These are phyloP conservation scores for Tetraodon nigroviridis DNA, from an alignment of 2,113 vertebrate species.

Conservation along the genomic window DNA sequence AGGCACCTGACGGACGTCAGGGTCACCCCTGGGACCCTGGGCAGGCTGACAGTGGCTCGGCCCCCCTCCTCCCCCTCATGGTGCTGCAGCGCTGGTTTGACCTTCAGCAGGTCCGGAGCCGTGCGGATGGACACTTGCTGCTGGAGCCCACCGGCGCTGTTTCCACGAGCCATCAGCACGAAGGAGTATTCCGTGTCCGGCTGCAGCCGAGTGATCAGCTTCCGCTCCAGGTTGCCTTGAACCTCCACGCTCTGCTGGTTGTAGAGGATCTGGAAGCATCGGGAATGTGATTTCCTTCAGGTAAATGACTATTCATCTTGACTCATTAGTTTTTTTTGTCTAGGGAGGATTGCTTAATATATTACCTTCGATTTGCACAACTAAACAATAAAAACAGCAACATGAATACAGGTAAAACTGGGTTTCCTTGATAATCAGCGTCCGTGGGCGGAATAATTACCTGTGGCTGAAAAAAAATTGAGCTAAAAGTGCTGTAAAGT, in stretches of 20 bases:
- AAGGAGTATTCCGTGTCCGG: conserved; percentile 97
- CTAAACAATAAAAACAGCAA: too few species aligned
- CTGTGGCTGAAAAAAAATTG: too few species aligned
- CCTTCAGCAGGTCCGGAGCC: conserved; percentile 87
- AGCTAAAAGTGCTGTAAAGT: too few species aligned
- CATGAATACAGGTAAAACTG: too few species aligned
- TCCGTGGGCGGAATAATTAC: too few species aligned
- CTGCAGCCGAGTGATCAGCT: conserved; percentile 89
- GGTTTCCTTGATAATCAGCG: too few species aligned
- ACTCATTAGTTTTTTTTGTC: too few species aligned
- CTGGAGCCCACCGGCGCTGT: conserved; percentile 93
- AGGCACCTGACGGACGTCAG: conserved; percentile 80
- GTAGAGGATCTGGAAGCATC: conserved; percentile 85
- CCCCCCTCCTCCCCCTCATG: conserved; percentile 74
- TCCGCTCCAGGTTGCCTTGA: conserved; percentile 88
- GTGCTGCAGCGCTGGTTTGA: conserved; percentile 83
- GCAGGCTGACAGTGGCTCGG: conserved; percentile 83
- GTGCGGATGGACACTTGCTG: conserved; percentile 98
- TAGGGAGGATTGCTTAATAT: too few species aligned
- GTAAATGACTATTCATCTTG: too few species aligned
- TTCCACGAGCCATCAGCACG: conserved; percentile 90
- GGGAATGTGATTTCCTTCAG: too few species aligned
- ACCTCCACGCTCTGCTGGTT: conserved; percentile 98
- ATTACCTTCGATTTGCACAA: too few species aligned
- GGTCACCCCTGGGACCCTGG: conserved; percentile 82